Conservation (phyloP, 1,140 invertebrate species). For the Penaeus vannamei region DNA sequence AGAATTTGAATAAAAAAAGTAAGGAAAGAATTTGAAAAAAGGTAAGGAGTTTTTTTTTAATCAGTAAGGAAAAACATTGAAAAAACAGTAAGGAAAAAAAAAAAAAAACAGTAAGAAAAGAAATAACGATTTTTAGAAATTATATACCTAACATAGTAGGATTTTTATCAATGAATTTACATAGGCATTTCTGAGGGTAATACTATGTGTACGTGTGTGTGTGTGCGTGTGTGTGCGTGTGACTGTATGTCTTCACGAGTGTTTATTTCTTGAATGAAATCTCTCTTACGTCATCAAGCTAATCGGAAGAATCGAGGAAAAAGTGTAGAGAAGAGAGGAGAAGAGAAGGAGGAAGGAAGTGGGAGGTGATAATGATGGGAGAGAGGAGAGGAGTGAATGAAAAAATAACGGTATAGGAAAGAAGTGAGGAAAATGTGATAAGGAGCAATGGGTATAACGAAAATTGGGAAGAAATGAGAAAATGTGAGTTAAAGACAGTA, state of each 20-base stretch:
- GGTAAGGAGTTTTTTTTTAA: no score
- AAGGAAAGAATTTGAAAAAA: neutral
- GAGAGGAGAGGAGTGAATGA: conserved; percentile 30
- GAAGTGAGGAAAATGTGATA: neutral
- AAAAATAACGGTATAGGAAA: neutral
- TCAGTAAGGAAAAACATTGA: neutral
- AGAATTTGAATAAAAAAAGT: neutral
- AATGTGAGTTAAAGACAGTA: neutral
- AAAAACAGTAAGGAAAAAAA: no score
- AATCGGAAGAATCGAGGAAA: neutral
- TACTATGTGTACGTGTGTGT: no score
- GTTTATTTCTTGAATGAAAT: no score
- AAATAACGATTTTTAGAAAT: no score
- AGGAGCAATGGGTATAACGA: neutral
- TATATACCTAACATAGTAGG: no score
- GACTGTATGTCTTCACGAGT: no score
- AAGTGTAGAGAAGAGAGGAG: conserved; percentile 12
- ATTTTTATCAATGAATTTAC: no score
- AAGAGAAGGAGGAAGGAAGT: conserved; percentile 35
- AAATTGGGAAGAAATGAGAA: neutral
- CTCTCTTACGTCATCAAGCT: no score
- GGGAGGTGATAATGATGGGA: conserved; percentile 25
- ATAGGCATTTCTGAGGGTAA: no score
- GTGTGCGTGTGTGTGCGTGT: no score
- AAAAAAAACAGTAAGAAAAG: no score